phyloP scores from a whole-genome alignment of 92 coral and sea anemone species.

The Bergia puertoricense region DNA sequence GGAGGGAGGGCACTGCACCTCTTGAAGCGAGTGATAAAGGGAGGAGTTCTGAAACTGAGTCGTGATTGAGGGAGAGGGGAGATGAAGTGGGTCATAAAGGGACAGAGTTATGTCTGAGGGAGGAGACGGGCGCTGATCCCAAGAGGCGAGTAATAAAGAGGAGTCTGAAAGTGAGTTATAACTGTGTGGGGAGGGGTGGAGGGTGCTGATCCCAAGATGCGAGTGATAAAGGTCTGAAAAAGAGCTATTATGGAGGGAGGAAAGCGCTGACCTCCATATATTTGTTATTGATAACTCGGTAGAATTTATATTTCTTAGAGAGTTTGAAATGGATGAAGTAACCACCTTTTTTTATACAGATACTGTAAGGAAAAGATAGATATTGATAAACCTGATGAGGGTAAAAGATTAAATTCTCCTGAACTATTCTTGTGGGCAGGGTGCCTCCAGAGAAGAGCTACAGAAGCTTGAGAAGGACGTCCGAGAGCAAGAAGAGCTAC shows the following conservation, averaged over 20 bases:
- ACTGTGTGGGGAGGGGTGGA: slow-evolving; percentile 57
- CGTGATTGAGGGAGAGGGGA: slow-evolving; percentile 72
- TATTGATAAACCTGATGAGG: neutral
- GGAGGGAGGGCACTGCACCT: slow-evolving; percentile 62
- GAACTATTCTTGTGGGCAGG: slow-evolving; percentile 43
- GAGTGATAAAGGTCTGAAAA: slow-evolving; percentile 70
- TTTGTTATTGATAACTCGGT: too few species aligned
- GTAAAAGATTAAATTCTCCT: neutral
- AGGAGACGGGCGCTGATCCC: slow-evolving; percentile 60
- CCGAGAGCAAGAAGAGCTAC: slow-evolving; percentile 87
- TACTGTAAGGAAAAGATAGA: neutral
- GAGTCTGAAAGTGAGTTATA: slow-evolving; percentile 69
- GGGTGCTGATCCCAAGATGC: slow-evolving; percentile 70
- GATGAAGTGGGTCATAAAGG: slow-evolving; percentile 73
- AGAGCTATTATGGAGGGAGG: too few species aligned
- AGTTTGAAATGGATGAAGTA: neutral
- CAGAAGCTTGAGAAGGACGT: slow-evolving; percentile 88
- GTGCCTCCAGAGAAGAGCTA: slow-evolving; percentile 84
- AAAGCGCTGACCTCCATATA: too few species aligned
- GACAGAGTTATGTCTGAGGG: slow-evolving; percentile 57
- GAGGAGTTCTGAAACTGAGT: slow-evolving; percentile 56
- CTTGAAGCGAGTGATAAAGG: slow-evolving; percentile 67
- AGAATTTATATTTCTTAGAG: neutral
- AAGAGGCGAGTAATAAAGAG: slow-evolving; percentile 76
- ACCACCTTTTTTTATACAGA: too few species aligned